Evolutionary conservation across 2,797 vertebrate genomes (phyloP), one percentile per base, ranked within the genome.

Genomic region (Oryzias dopingdopingensis): DNA sequence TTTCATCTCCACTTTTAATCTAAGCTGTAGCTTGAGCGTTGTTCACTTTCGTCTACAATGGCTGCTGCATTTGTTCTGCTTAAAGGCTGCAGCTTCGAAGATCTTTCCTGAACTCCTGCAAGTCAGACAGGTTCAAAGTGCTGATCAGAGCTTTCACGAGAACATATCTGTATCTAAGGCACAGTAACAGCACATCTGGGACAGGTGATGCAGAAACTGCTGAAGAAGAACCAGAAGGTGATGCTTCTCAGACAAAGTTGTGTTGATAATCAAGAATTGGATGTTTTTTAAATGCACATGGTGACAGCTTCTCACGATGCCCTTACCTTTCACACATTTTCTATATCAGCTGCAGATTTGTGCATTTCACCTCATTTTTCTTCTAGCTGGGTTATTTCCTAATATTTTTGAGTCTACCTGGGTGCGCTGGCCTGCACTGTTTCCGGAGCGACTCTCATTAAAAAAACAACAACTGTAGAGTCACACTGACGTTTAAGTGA

Each of bases 251-350:
- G 32, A 37, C 32, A 37, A 37, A 37, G 32, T 45, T 55, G 55
- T 49, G 5, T 45, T 4, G 29, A 22, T 18, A 16, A 74, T 62
- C 66, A 70, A 76, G 81, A 84, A 58, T 42, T 40, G 54, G 64
- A 18, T 42, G 26, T 37, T 59, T 64, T 13, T 2, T 37, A 26
- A 47, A 47, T 1, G 22, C 64, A 76, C 47, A 55, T 51, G 49
- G 17, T 70, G 54, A 23, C 32, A 20, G 22, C 47, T 45, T 54
- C 16, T 29, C 52, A 26, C 41, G 48, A 15, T 52, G 63, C 74
- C 56, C 20, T 29, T 52, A 64, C 46, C 17, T 22, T 73, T 77
- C 76, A 81, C 79, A 47, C 43, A 29, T 55, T 48, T 72, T 60
- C 37, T 68, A 74, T 66, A 74, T 76, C 56, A 0, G 60, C 40